These are phyloP conservation scores for Muraenolepis orangiensis DNA, from an alignment of 2,797 vertebrate genomes.

Conservation along the genomic window DNA sequence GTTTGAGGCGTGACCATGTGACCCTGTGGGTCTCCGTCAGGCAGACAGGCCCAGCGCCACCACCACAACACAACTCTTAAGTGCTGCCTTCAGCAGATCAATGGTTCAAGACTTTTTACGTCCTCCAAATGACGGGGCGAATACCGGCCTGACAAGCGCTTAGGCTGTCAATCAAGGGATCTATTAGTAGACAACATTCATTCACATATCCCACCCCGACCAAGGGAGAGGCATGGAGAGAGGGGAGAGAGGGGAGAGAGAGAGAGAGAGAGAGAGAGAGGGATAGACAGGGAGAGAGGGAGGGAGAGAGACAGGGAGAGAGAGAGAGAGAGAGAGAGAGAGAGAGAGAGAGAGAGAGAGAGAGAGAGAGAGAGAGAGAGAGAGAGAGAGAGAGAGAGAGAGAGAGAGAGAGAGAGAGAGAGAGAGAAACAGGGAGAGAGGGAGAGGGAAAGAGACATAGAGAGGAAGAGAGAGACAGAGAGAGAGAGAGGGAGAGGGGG, in stretches of 20 bases:
- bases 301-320: conserved; percentile 13
- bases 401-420: not conserved
- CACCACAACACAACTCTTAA: conserved; percentile 56
- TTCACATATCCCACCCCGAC: conserved; percentile 14
- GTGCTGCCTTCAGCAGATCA: conserved; percentile 72
- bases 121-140: conserved; percentile 57
- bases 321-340: conserved; percentile 18
- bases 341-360: too few relatives aligned
- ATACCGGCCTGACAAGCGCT: conserved; percentile 36
- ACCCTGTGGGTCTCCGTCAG: too few relatives aligned
- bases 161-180: conserved; percentile 47
- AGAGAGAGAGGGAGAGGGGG: not conserved
- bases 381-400: not conserved
- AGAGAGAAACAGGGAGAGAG: not conserved
- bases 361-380: not conserved
- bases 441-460: not conserved
- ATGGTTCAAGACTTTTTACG: conserved; percentile 65
- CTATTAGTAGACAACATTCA: conserved; percentile 49
- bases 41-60: conserved; percentile 36
- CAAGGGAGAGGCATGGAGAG: not conserved
- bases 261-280: not conserved
- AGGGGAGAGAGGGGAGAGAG: not conserved
- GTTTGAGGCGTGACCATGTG: not conserved
- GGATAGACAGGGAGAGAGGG: conserved; percentile 6
- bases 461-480: too few relatives aligned